Conservation (phyloP, 1,140 invertebrate genomes). For the Drosophila pachea region DNA sequence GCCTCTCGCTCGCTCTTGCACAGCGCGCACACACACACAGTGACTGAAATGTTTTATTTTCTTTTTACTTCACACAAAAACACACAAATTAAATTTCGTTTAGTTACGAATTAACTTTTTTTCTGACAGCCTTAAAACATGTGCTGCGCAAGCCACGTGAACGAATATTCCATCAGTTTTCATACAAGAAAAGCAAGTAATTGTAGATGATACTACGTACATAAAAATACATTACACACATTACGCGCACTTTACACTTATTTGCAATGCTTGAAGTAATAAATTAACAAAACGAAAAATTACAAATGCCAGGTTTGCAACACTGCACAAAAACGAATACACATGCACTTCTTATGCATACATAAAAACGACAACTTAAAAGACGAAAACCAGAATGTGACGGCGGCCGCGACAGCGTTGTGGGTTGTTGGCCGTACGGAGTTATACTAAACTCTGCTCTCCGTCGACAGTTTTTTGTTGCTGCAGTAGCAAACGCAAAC, state of each 20-base stretch:
- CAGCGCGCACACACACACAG: constrained; percentile 31
- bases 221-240: constrained; percentile 24
- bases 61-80: constrained; percentile 47
- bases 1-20: constrained; percentile 30
- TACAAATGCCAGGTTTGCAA: constrained; percentile 11
- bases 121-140: constrained; percentile 47
- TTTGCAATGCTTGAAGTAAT: constrained; percentile 15
- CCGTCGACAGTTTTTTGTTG: constrained; percentile 39
- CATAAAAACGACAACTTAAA: constrained; percentile 54
- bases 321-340: constrained; percentile 36
- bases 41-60: constrained; percentile 51
- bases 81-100: constrained; percentile 63
- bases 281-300: constrained; percentile 15
- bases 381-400: constrained; percentile 46
- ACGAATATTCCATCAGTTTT: constrained; percentile 42
- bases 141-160: constrained; percentile 50
- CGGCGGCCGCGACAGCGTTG: constrained; percentile 55
- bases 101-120: constrained; percentile 55
- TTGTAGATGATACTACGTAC: constrained; percentile 26
- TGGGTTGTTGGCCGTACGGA: constrained; percentile 56
- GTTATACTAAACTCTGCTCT: constrained; percentile 58
- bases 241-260: constrained; percentile 25
- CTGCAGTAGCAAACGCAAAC: constrained; percentile 41
- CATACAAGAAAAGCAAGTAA: constrained; percentile 42
- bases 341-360: constrained; percentile 47